Evolutionary conservation across 2,797 vertebrate genomes (phyloP).

Genomic region (Alectoris magna): DNA sequence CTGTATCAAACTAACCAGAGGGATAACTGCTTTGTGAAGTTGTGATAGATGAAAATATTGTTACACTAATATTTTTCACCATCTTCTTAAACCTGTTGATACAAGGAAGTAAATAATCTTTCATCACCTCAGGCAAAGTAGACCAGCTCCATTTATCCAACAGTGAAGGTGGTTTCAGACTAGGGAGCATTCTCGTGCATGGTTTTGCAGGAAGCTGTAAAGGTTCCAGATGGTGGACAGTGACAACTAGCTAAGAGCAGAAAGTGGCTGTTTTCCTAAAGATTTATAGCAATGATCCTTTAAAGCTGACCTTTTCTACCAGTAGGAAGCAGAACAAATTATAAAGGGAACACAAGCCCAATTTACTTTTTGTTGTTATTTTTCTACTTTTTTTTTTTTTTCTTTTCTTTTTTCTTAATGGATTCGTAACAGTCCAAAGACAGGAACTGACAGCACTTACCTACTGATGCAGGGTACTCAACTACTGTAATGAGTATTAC

Average conservation of each 20-base stretch:
- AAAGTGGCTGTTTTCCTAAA: neutral
- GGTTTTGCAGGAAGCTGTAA: neutral
- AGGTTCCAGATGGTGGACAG: neutral
- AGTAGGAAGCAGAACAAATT: neutral
- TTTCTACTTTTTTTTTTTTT: neutral
- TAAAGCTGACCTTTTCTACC: neutral
- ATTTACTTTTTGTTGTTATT: neutral
- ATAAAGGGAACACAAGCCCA: neutral
- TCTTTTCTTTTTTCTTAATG: neutral
- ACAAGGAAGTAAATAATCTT: neutral
- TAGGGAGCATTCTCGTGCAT: too few relatives aligned
- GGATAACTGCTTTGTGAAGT: neutral
- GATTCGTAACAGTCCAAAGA: neutral
- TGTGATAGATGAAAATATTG: neutral
- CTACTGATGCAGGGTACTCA: neutral
- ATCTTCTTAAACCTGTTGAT: neutral
- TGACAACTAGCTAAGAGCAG: neutral
- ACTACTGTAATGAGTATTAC: neutral
- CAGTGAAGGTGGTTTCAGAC: neutral
- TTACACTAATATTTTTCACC: neutral
- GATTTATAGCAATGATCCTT: neutral
- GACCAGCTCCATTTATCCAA: neutral
- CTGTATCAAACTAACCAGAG: neutral
- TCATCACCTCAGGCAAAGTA: neutral
- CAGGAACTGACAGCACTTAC: neutral